Base-by-base conservation (phyloP, 2,113 vertebrate species). In the Mustela nigripes region DNA sequence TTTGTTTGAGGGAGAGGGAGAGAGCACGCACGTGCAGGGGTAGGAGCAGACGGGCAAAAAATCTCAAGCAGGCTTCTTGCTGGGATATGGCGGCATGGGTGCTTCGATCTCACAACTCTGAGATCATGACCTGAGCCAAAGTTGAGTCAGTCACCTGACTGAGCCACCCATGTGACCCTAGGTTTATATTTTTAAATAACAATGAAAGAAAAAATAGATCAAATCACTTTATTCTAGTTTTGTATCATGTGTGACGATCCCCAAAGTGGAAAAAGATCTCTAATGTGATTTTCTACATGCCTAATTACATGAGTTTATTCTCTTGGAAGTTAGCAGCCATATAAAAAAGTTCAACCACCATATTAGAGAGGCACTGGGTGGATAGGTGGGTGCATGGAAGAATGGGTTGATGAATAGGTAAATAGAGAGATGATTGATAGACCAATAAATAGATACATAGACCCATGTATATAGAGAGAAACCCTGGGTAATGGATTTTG, bases 211-310 rank as follows among this genome's bases (percentile, higher is more conserved):
- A 91, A 92, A 33, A 22, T 12, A 85, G 42, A 76, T 62, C 14
- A 31, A 18, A 15, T 56, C 36, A 63, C 48, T 87, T 85, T 62
- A 60, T 31, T 74, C 48, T 36, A 56, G 36, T 11, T 91, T 71
- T 76, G 12, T 82, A 84, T 18, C 65, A 81, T 96, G n/a, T n/a
- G 53, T 96, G 73, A 65, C 95, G 89, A 31, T 53, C 95, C 92
- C 28, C 62, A 12, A 81, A 69, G 39, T 26, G 21, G 45, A 48
- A 95, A 93, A 71, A 18, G 73, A 16, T 33, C n/a, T 80, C 94
- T 84, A 50, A 74, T 80, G 65, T 62, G 45, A 60, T 82, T 95
- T 97, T 97, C 0, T 95, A 79, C 87, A 74, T 26, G 7, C n/a
- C 39, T 88, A 95, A 93, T 31, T 16, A 28, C 24, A 28, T 18